Evolutionary conservation across 2,797 vertebrate species (phyloP), one percentile per base, ranked within the genome.

Genomic region (Cercopithecus petaurista): DNA sequence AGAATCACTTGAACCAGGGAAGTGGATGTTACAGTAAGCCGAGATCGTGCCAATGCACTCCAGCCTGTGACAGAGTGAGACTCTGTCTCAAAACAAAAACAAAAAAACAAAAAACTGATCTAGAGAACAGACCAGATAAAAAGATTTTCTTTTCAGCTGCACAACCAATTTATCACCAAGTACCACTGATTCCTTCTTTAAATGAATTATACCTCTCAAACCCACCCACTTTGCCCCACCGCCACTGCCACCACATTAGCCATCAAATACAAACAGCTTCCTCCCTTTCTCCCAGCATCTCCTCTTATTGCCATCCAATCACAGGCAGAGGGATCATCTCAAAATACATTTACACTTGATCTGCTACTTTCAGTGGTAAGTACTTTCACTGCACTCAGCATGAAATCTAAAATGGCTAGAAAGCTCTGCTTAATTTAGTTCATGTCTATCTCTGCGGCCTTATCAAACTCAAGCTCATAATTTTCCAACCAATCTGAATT

Each of bases 91-190:
- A 64, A 64, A 64, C 33, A 64, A 64, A 33, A 30, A 61, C 50
- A 52, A 52, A 52, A 52, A 52, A 6, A 2, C 2, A 13, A 30
- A 30, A 30, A 61, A 84, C 19, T 95, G 13, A 90, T 59, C 39
- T 59, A 70, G 90, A 90, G 94, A 83, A 90, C 3, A 82, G n/a
- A 85, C 76, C 36, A 89, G 36, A 86, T 91, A 46, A 80, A 76
- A 89, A 93, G 79, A 93, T 84, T 87, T n/a, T 86, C 41, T 91
- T 93, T 64, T 93, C 41, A 80, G 59, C 50, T 93, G 21, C 17
- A 86, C 14, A 80, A 39, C 1, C 4, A 89, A 81, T 77, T 94
- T 57, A 59, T 24, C 24, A 6, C 36, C 21, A 72, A 70, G 33
- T 81, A 14, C 67, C n/a, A 33, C 43, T 30, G 50, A 84, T 46